Evolutionary conservation across 2,797 vertebrate species (phyloP).

Genomic region (Podarcis siculus): DNA sequence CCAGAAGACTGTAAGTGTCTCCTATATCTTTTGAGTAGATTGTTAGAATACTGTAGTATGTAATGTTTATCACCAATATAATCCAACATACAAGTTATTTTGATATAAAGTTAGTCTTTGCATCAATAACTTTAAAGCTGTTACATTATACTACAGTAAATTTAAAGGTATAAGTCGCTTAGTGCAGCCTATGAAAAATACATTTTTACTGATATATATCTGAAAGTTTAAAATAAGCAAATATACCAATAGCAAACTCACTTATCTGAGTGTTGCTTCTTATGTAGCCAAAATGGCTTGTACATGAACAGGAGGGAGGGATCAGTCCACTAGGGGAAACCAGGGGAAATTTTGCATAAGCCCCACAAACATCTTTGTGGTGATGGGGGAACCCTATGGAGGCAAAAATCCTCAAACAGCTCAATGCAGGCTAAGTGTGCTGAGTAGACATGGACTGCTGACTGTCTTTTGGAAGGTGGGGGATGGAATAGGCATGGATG

Average conservation of each 20-base stretch:
- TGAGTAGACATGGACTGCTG: too few species aligned
- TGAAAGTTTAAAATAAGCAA: neutral
- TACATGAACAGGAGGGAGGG: neutral
- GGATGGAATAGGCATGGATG: too few species aligned
- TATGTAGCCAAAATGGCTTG: neutral
- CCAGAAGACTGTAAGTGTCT: slow-evolving; percentile 92
- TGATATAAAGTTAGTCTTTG: too few species aligned
- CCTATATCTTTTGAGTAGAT: slow-evolving; percentile 6
- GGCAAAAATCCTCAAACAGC: too few species aligned
- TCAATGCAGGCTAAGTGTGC: too few species aligned
- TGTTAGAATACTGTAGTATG: slow-evolving; percentile 1
- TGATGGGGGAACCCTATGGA: too few species aligned
- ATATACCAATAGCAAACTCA: neutral
- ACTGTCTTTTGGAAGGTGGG: too few species aligned
- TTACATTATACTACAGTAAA: neutral
- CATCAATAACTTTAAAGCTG: neutral
- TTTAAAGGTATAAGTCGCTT: neutral
- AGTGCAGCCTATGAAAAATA: neutral
- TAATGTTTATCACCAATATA: neutral
- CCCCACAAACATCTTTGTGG: too few species aligned
- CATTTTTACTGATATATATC: neutral
- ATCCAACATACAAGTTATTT: neutral
- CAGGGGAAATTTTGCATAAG: too few species aligned
- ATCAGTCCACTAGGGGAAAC: neutral
- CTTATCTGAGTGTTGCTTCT: neutral